Base-by-base conservation (phyloP, 2,797 vertebrate species). In the Microctenopoma steveboyesi region DNA sequence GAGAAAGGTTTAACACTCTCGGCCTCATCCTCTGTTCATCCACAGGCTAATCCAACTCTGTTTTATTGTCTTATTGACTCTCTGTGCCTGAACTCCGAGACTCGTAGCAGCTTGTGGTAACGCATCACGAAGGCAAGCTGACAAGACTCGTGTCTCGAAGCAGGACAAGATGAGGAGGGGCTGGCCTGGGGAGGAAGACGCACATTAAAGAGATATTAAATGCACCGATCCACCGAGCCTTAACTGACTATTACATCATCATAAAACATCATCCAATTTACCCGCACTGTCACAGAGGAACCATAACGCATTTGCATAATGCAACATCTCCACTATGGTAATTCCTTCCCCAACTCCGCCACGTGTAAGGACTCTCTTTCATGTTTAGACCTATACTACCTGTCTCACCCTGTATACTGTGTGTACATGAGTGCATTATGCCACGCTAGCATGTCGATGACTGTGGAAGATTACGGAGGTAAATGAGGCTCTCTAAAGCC, bases 261-360 rank as follows among this genome's bases (percentile, higher is more conserved):
- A 85, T 91, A 88, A 91, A 91, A 83, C 89, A 90, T 90, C 84
- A 85, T 90, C 87, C 90, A 88, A 89, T 92, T 91, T 86, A 82
- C 69, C 79, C 70, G 85, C 64, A 47, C 87, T 70, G 86, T 86
- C 85, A 85, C 72, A 90, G 79, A 85, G 89, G 70, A 87, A 84
- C 81, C 86, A 81, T 77, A 80, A 81, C 35, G 72, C 71, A 90
- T 93, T 89, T 90, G 86, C 91, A 92, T 93, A 92, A 93, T 88
- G 89, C 85, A 84, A 82, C 64, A 81, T 88, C 88, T 83, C 89
- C 87, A 91, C 74, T 91, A 88, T 88, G 90, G 78, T 87, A 89
- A 92, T 90, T 84, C 76, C 50, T 28, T 28, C 59, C 61, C 40
- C 54, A 72, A 58, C 74, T 66, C 79, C 49, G 61, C 76, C 74